Base-by-base conservation (phyloP, 1,140 invertebrate genomes). In the Saccostrea echinata region DNA sequence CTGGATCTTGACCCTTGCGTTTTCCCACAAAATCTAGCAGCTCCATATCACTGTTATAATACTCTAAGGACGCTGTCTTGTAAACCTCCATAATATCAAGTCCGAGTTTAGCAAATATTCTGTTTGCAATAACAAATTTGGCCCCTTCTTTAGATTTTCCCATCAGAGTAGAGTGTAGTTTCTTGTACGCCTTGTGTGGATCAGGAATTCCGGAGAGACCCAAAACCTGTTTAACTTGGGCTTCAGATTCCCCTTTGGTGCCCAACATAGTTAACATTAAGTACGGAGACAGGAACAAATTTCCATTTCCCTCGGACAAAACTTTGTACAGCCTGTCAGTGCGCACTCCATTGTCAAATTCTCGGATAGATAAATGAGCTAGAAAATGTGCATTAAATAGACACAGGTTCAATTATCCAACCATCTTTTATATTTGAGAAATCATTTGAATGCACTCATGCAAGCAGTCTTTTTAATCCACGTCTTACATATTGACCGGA, bases 71-170 rank as follows among this genome's bases (percentile, higher is more conserved):
- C 43, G 68, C 61, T 13, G 55, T 35, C 24, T 24, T 87, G 21
- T 87, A 87, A 4, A n/a, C 43, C 18, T 43, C 71, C 24, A 51
- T 85, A 16, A 89, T 27, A 18, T 86, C 27, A 9, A 89, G 52
- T 24, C 84, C 86, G 9, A 64, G 16, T 57, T 87, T 89, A 2
- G 86, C 61, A 82, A 97, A 98, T 51, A 98, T 95, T 87, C 96
- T 96, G 18, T 89, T 89, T 13, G 88, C 88, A 33, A 87, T 87
- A 11, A 51, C 24, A 0, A 87, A 33, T 94, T 98, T 98, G 0
- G 97, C 97, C 35, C 96, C 96, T 0, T 95, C 96, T 87, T 97
- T 97, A 90, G 97, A 96, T 89, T 97, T 97, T 43, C 96, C 51
- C 21, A 33, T 87, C 13, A 84, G 81, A 21, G 33, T 52, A 16